These are phyloP conservation scores for Puma concolor DNA, from an alignment of 2,113 vertebrate species.

Conservation along the genomic window DNA sequence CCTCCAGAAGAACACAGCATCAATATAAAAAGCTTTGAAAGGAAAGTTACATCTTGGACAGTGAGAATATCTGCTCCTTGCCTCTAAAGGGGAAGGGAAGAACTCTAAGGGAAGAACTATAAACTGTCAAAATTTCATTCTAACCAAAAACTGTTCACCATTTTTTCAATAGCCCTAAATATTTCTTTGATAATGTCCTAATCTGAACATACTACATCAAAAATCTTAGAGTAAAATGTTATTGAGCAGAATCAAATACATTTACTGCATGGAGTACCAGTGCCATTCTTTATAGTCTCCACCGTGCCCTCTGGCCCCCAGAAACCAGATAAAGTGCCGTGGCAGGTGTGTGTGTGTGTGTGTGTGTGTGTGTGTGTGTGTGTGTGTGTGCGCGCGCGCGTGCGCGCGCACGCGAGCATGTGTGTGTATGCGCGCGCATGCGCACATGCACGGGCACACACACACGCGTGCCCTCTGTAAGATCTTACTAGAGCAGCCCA, in stretches of 20 bases:
- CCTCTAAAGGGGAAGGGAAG: background rate
- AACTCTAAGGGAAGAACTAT: background rate
- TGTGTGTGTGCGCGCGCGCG: no score
- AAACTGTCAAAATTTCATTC: background rate
- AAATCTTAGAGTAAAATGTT: background rate
- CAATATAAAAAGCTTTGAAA: background rate
- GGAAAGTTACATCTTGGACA: background rate
- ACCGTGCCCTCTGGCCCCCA: background rate
- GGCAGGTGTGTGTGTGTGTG: no score
- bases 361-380: no score
- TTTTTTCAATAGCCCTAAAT: background rate
- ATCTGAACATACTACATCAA: background rate
- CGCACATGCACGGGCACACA: background rate
- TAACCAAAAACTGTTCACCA: background rate
- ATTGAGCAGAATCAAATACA: background rate
- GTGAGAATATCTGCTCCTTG: background rate
- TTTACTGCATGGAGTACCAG: background rate
- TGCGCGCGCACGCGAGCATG: rapidly evolving
- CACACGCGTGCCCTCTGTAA: rapidly evolving
- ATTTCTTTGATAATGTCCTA: background rate
- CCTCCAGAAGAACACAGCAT: background rate
- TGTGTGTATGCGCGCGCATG: rapidly evolving
- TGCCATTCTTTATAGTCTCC: background rate
- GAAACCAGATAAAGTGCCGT: background rate
- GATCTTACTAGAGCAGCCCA: background rate